Conservation (phyloP, 2,888 invertebrate genomes). For the Sarcophaga carnaria region DNA sequence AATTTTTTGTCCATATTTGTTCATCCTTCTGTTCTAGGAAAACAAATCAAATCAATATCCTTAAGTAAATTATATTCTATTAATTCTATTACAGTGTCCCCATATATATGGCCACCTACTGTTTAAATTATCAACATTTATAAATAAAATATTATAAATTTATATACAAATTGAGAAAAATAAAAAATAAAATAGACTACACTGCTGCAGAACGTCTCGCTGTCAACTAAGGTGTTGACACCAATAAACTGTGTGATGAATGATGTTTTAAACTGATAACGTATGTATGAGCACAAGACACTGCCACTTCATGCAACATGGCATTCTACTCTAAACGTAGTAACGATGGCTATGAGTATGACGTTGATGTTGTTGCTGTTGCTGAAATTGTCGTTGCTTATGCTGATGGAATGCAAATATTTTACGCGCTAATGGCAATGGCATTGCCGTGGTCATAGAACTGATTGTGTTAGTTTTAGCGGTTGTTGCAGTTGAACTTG, state of each 20-base stretch:
- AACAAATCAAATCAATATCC: background rate
- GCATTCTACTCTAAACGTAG: slow-evolving; percentile 18
- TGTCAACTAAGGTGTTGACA: slow-evolving; percentile 36
- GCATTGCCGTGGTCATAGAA: slow-evolving; percentile 42
- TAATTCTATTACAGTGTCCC: background rate
- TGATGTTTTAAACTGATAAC: slow-evolving; percentile 21
- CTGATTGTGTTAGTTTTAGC: background rate
- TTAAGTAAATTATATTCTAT: background rate
- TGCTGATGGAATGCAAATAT: slow-evolving; percentile 44
- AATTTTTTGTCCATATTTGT: no score
- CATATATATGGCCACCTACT: background rate
- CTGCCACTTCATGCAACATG: background rate
- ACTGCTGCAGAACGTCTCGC: background rate
- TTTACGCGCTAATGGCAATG: slow-evolving; percentile 65
- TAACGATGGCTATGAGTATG: slow-evolving; percentile 61
- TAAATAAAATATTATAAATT: slow-evolving; percentile 4
- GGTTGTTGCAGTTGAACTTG: slow-evolving; percentile 12
- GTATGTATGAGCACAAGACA: background rate
- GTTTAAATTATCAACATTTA: background rate
- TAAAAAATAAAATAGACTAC: background rate
- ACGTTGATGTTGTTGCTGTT: slow-evolving; percentile 47
- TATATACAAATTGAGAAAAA: background rate
- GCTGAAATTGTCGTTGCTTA: slow-evolving; percentile 17
- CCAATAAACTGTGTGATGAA: slow-evolving; percentile 42
- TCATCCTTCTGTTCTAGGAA: background rate